These are phyloP conservation scores for Prochilodus magdalenae DNA, from an alignment of 2,113 vertebrate genomes.

Conservation along the genomic window DNA sequence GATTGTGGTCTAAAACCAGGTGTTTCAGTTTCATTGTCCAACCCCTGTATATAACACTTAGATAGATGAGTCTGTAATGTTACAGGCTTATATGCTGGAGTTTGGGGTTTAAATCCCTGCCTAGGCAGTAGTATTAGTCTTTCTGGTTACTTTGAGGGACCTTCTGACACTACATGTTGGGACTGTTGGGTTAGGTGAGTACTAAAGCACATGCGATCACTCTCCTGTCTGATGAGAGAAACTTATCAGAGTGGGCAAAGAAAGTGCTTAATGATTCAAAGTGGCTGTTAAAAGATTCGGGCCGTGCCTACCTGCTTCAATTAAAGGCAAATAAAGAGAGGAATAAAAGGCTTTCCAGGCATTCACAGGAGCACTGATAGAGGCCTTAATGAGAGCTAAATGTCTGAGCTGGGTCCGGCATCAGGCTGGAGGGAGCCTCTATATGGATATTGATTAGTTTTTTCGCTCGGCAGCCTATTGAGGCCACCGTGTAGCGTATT, in stretches of 20 bases:
- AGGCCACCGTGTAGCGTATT: slow-evolving; percentile 13
- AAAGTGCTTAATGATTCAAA: slow-evolving; percentile 64
- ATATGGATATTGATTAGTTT: slow-evolving; percentile 71
- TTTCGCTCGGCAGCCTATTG: slow-evolving; percentile 14
- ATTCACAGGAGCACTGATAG: slow-evolving; percentile 58
- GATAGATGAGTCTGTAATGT: too few relatives aligned
- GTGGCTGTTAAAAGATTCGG: slow-evolving; percentile 63
- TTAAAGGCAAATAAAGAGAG: slow-evolving; percentile 70
- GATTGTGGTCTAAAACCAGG: too few relatives aligned
- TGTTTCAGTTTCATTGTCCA: too few relatives aligned
- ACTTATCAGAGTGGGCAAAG: slow-evolving; percentile 52
- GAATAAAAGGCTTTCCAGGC: slow-evolving; percentile 62
- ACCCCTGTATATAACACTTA: too few relatives aligned
- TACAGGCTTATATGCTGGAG: too few relatives aligned
- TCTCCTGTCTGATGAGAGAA: slow-evolving; percentile 27
- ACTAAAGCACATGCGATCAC: background rate
- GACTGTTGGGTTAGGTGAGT: too few relatives aligned
- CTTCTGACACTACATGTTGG: too few relatives aligned
- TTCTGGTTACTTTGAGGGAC: too few relatives aligned
- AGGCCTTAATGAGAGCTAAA: slow-evolving; percentile 74
- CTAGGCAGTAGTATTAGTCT: too few relatives aligned
- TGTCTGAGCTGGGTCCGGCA: slow-evolving; percentile 56
- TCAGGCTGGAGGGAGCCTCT: slow-evolving; percentile 57
- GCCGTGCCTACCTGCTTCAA: slow-evolving; percentile 67
- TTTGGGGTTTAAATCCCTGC: too few relatives aligned